phyloP scores from a whole-genome alignment of 2,888 invertebrate species.

The Orthosia gracilis region DNA sequence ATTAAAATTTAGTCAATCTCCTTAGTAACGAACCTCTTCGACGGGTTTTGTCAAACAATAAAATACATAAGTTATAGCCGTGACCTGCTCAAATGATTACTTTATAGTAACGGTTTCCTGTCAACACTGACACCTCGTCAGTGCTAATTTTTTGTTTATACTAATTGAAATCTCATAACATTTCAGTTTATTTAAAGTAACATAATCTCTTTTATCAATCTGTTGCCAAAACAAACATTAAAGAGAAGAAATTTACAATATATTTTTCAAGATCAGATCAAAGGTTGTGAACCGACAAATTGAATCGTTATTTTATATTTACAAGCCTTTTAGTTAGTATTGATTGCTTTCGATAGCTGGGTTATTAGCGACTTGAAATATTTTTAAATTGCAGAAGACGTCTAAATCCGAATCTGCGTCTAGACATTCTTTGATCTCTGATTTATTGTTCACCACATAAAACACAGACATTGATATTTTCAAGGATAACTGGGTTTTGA shows the following conservation, averaged over 20 bases:
- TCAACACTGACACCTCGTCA: slow-evolving; percentile 65
- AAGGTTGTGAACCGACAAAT: slow-evolving; percentile 43
- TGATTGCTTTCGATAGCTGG: slow-evolving; percentile 60
- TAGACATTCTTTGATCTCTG: slow-evolving; percentile 55
- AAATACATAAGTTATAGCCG: slow-evolving; percentile 68
- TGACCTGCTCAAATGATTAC: slow-evolving; percentile 65
- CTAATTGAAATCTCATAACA: slow-evolving; percentile 65
- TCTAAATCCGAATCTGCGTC: slow-evolving; percentile 30
- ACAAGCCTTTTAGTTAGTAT: slow-evolving; percentile 48
- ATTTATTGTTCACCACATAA: slow-evolving; percentile 59
- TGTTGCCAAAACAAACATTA: slow-evolving; percentile 21
- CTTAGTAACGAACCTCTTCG: slow-evolving; percentile 51
- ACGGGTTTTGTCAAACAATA: slow-evolving; percentile 69
- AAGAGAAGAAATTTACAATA: slow-evolving; percentile 13
- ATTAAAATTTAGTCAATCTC: slow-evolving; percentile 53
- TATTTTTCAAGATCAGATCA: slow-evolving; percentile 24
- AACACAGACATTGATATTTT: slow-evolving; percentile 47
- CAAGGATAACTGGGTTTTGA: slow-evolving; percentile 42
- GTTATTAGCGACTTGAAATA: slow-evolving; percentile 44
- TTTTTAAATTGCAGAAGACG: slow-evolving; percentile 50
- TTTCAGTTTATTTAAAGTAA: slow-evolving; percentile 49
- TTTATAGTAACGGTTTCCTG: slow-evolving; percentile 69
- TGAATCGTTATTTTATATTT: slow-evolving; percentile 54
- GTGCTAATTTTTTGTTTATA: slow-evolving; percentile 63
- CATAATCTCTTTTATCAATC: slow-evolving; percentile 28